These are phyloP conservation scores for Puntigrus tetrazona DNA, from an alignment of 2,113 vertebrate genomes.

Conservation along the genomic window DNA sequence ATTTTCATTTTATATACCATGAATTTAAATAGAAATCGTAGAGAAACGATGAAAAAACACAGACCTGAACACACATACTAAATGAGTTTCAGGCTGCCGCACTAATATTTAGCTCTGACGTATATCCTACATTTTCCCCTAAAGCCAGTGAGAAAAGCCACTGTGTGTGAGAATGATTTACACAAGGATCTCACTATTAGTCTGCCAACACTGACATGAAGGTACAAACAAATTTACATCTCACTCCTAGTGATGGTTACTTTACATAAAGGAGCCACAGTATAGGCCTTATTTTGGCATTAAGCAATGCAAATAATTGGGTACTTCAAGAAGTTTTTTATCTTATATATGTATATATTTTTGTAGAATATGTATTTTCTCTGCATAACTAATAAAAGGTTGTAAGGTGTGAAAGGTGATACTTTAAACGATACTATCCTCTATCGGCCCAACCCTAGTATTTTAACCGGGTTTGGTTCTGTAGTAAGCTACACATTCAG, in stretches of 20 bases:
- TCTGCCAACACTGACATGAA: not conserved
- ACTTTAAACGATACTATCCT: no score
- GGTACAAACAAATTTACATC: not conserved
- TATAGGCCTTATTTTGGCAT: not conserved
- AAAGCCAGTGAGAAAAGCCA: not conserved
- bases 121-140: not conserved
- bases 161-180: not conserved
- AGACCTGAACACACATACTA: not conserved
- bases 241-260: not conserved
- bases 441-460: no score
- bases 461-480: not conserved
- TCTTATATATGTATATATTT: no score
- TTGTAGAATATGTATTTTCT: no score
- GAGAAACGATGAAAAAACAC: no score
- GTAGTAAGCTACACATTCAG: conserved; percentile 45
- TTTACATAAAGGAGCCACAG: not conserved
- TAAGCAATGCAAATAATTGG: no score
- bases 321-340: no score
- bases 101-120: not conserved
- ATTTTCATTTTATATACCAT: no score
- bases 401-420: no score
- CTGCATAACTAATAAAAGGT: no score
- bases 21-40: no score
- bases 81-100: not conserved
- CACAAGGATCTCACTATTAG: not conserved